Evolutionary conservation across 2,113 vertebrate species (phyloP).

Genomic region (Todiramphus saurophagus): DNA sequence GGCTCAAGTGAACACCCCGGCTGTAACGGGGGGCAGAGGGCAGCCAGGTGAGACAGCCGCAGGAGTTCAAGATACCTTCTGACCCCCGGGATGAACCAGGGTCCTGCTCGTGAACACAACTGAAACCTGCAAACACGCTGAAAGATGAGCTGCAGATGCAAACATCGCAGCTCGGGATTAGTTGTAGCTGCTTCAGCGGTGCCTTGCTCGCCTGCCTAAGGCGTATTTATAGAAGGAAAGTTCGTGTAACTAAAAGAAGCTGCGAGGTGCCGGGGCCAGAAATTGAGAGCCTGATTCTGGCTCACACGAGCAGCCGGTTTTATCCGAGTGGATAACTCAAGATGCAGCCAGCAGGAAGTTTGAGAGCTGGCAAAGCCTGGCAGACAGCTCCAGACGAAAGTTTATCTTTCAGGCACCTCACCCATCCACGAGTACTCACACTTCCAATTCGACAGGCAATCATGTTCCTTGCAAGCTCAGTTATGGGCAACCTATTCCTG

Average conservation of each 20-base stretch:
- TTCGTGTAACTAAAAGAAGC: neutral
- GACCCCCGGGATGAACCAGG: neutral
- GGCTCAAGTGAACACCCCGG: neutral
- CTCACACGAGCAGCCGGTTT: accelerated
- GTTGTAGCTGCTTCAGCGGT: neutral
- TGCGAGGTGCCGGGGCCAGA: neutral
- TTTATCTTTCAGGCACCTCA: neutral
- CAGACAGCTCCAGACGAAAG: neutral
- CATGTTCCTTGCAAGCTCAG: neutral
- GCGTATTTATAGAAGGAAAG: neutral
- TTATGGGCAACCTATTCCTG: neutral
- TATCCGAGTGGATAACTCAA: neutral
- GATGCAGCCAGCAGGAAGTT: neutral
- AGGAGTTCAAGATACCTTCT: neutral
- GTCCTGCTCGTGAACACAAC: neutral
- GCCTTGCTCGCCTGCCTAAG: neutral
- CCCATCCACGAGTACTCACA: neutral
- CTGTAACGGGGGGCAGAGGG: too few species aligned
- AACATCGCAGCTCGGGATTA: neutral
- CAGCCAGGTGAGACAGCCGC: accelerated
- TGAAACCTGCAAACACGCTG: accelerated
- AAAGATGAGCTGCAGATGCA: neutral
- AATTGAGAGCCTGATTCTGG: neutral
- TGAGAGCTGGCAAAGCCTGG: neutral
- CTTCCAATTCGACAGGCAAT: neutral